Evolutionary conservation across 1,140 invertebrate genomes (phyloP).

Genomic region (Armadillidium nasatum): DNA sequence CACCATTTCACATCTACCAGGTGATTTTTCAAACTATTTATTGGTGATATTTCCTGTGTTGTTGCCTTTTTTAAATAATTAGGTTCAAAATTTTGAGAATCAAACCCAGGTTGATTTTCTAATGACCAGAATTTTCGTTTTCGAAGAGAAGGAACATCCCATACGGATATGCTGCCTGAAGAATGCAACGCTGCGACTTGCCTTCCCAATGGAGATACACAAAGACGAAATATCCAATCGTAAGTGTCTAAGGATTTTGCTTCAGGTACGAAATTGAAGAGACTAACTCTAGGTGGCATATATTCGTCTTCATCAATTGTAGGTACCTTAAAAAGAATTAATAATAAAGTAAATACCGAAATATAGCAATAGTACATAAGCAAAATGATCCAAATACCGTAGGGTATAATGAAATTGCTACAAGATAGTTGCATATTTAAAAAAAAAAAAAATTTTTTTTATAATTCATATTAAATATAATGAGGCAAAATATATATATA

Average conservation of each 20-base stretch:
- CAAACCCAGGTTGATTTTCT: constrained; percentile 60
- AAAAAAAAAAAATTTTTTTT: no score
- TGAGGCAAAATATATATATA: no score
- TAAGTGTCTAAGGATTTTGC: constrained; percentile 23
- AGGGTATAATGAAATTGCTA: no score
- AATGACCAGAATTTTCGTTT: constrained; percentile 57
- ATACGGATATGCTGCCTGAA: constrained; percentile 66
- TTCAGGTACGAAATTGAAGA: constrained; percentile 17
- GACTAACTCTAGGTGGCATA: constrained; percentile 30
- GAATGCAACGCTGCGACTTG: constrained; percentile 53
- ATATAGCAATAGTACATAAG: neutral
- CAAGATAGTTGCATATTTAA: no score
- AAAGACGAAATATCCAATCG: constrained; percentile 35
- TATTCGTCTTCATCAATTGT: constrained; percentile 42
- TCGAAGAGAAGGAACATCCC: constrained; percentile 63
- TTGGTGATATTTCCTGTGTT: constrained; percentile 30
- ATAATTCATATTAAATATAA: no score
- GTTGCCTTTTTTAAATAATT: constrained; percentile 48
- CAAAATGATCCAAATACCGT: neutral
- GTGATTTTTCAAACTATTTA: constrained; percentile 49
- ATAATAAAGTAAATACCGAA: neutral
- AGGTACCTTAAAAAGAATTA: constrained; percentile 29
- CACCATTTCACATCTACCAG: constrained; percentile 73
- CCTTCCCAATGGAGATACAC: constrained; percentile 34
- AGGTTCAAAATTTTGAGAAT: constrained; percentile 51